Percentiles rank a stretch among this genome's conserved stretches.
Conservation (phyloP, 1,140 invertebrate species). For the Caerostris darwini region DNA sequence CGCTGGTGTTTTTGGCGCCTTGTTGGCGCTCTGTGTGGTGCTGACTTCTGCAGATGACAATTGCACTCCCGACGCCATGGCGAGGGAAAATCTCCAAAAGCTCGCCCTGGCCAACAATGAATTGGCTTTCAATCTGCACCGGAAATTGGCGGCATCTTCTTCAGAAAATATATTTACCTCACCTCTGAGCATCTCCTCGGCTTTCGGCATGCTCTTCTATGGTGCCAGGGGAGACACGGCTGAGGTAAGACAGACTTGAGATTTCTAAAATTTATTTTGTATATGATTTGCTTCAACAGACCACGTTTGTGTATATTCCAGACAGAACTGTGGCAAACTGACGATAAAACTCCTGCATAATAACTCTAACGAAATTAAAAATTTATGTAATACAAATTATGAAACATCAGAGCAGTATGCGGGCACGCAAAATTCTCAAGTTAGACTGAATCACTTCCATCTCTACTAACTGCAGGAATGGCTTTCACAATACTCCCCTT, state of each 20-base stretch:
- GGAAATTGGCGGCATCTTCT: not conserved
- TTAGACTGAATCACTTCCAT: no score
- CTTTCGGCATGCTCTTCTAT: conserved; percentile 79
- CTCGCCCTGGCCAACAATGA: conserved; percentile 63
- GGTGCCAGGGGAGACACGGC: conserved; percentile 79
- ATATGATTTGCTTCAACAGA: not conserved
- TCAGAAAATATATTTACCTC: conserved; percentile 79
- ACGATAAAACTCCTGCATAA: no score
- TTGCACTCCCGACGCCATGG: not conserved
- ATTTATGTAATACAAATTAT: no score
- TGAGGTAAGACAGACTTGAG: conserved; percentile 14
- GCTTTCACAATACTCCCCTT: no score
- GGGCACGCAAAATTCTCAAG: no score
- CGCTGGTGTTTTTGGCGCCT: not conserved
- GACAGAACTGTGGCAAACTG: no score
- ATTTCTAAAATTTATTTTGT: not conserved
- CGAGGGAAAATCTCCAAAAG: conserved; percentile 27
- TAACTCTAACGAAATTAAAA: no score
- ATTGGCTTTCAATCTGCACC: conserved; percentile 48
- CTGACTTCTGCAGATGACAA: not conserved
- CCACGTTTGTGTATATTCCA: no score
- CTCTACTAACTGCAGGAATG: no score
- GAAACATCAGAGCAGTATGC: no score
- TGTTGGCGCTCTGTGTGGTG: not conserved
- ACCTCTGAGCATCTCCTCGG: conserved; percentile 79